phyloP scores from a whole-genome alignment of 2,113 vertebrate species.

The Clupea harengus region DNA sequence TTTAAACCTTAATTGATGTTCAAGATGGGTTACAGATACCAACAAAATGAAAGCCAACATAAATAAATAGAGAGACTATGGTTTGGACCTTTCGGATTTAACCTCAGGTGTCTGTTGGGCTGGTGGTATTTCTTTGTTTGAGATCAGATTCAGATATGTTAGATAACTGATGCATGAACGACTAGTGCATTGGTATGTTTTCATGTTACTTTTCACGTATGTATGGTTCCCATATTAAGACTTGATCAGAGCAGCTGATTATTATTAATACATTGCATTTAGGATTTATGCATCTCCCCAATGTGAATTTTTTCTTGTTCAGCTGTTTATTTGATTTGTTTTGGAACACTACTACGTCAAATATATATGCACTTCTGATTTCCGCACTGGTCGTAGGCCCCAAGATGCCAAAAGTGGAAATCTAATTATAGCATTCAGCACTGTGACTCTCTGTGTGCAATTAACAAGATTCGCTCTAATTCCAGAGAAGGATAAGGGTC shows the following conservation, averaged over 20 bases:
- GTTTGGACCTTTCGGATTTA: no score
- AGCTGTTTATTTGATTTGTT: not conserved
- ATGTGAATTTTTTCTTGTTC: not conserved
- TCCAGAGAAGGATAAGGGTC: constrained; percentile 39
- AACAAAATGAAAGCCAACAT: no score
- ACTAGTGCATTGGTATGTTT: not conserved
- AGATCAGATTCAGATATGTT: not conserved
- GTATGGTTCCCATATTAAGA: not conserved
- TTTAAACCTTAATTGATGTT: no score
- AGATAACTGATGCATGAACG: not conserved
- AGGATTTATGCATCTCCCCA: not conserved
- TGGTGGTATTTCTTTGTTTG: no score
- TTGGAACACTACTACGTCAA: not conserved
- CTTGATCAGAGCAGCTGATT: not conserved
- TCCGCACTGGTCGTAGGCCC: constrained; percentile 28
- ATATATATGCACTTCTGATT: constrained; percentile 5
- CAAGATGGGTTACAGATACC: no score
- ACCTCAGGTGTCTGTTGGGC: no score
- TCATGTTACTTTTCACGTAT: not conserved
- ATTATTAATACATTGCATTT: not conserved
- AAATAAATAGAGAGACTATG: no score
- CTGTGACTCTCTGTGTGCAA: constrained; percentile 48
- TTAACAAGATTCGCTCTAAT: constrained; percentile 56
- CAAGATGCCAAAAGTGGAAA: constrained; percentile 44
- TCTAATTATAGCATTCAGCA: constrained; percentile 51